Evolutionary conservation across 2,113 vertebrate genomes (phyloP).

Genomic region (Phycodurus eques): DNA sequence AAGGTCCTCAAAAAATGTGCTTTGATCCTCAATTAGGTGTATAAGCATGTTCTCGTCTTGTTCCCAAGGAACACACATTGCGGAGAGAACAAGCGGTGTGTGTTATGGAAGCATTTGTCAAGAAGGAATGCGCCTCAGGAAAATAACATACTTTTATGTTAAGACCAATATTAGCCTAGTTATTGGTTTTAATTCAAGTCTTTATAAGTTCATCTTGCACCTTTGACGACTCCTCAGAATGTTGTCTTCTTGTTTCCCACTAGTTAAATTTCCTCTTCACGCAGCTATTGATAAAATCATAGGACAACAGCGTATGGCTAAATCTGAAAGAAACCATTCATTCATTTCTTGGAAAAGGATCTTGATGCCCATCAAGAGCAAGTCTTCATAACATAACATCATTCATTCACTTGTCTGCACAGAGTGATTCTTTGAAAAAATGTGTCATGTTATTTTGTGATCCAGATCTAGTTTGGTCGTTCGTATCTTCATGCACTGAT

Average conservation of each 20-base stretch:
- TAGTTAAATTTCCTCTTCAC: slow-evolving; percentile 1
- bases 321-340: slow-evolving; percentile 4
- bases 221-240: neutral
- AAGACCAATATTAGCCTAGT: neutral
- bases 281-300: slow-evolving; percentile 22
- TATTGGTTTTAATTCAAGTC: neutral
- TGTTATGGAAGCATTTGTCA: neutral
- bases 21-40: slow-evolving; percentile 10
- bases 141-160: neutral
- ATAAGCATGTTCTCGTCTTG: slow-evolving; percentile 15
- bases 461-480: slow-evolving; percentile 5
- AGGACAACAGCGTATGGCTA: neutral
- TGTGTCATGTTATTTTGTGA: slow-evolving; percentile 26
- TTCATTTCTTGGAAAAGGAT: slow-evolving; percentile 11
- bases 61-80: slow-evolving; percentile 24
- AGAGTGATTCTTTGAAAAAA: slow-evolving; percentile 12
- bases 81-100: neutral
- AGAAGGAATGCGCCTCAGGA: neutral
- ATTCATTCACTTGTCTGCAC: slow-evolving; percentile 14
- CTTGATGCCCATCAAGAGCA: slow-evolving; percentile 22
- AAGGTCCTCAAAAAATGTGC: neutral
- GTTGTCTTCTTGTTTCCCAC: slow-evolving; percentile 1
- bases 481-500: slow-evolving; percentile 11
- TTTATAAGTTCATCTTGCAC: neutral
- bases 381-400: neutral